Evolutionary conservation across 2,797 vertebrate species (phyloP).

Genomic region (Gallinago nigripennis): DNA sequence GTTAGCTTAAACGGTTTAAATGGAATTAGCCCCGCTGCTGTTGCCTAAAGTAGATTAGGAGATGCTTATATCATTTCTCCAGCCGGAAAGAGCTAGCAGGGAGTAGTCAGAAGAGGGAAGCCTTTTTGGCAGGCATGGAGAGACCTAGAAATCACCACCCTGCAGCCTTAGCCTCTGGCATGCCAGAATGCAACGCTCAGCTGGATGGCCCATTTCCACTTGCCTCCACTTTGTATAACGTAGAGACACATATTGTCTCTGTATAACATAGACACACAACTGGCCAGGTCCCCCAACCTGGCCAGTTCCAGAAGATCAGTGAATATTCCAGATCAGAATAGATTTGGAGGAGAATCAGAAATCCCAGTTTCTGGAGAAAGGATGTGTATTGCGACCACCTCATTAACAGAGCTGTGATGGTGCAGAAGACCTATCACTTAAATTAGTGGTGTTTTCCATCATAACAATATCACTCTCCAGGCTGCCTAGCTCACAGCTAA

Average conservation of each 20-base stretch:
- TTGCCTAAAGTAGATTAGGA: slow-evolving; percentile 36
- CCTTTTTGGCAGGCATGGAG: neutral
- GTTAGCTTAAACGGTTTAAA: slow-evolving; percentile 27
- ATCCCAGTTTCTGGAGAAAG: neutral
- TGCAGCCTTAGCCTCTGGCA: neutral
- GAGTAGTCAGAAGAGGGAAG: neutral
- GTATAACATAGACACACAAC: neutral
- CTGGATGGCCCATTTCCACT: accelerated
- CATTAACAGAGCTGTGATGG: neutral
- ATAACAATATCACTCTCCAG: neutral
- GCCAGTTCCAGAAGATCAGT: neutral
- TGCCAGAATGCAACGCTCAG: neutral
- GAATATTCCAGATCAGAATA: neutral
- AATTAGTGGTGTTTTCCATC: neutral
- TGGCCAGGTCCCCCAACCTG: neutral
- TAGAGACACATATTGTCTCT: too few species aligned
- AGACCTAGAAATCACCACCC: neutral
- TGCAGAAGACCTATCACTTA: neutral
- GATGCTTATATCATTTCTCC: neutral
- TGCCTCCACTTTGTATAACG: neutral
- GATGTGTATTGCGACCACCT: neutral
- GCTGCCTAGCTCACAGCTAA: neutral
- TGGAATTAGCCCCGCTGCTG: neutral
- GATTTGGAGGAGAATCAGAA: neutral
- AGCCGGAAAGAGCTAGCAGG: neutral